Evolutionary conservation across 2,113 vertebrate species (phyloP), one percentile per base, ranked within the genome.

Genomic region (Picathartes gymnocephalus): DNA sequence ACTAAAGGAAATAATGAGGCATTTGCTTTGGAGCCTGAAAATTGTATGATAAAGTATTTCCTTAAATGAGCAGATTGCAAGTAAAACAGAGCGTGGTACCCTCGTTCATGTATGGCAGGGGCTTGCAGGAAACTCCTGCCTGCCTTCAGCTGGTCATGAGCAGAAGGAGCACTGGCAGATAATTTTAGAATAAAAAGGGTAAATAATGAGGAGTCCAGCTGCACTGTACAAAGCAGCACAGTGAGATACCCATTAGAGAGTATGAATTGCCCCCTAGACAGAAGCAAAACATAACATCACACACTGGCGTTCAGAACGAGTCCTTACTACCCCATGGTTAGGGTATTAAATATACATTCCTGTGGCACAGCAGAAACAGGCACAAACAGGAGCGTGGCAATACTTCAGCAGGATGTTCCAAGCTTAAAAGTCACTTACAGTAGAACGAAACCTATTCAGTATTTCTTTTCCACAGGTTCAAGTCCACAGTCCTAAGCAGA

Each of bases 401-500:
- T 35, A 58, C 82, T 37, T 44, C 81, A 61, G 48, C 21, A 64
- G 61, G 71, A 62, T 73, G 76, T 90, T 78, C 81, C 65, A 73
- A 83, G 66, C 93, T 90, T 95, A 94, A 80, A 95, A 97, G 95
- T 95, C 96, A 88, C 96, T 93, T 94, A 91, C 12, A 91, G 40
- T 16, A 89, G 79, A 90, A 84, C 31, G 71, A 74, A 81, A 88
- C 70, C 82, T 74, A 93, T 86, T 96, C 23, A 68, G 83, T 92
- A 88, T 94, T 96, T 97, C 95, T 96, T 86, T 97, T 96, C 87
- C 86, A 81, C 84, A 92, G 95, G 94, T 97, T 95, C 39, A 35
- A 94, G 93, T 92, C 95, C 71, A 81, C 95, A 90, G 62, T 86
- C 92, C 89, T 92, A 89, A 97, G 93, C 97, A 97, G 97, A 98